Conservation (phyloP, 2,113 vertebrate genomes). For the Nerophis lumbriciformis region DNA sequence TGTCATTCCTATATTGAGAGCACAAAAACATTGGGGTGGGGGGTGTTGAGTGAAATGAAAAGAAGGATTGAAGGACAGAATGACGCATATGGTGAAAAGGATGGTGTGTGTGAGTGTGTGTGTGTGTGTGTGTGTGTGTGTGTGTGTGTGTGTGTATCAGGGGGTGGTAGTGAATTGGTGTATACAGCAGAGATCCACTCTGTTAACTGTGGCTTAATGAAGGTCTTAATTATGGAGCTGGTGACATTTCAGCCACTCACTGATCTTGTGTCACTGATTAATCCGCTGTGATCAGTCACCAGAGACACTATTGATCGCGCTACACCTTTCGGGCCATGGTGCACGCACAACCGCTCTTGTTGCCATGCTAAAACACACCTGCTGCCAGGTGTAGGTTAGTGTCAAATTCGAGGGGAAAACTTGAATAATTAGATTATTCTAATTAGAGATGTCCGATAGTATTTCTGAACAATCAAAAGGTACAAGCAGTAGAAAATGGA, state of each 20-base stretch:
- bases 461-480: no score
- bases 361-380: constrained; percentile 15
- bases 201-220: constrained; percentile 69
- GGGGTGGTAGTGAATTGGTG: constrained; percentile 28
- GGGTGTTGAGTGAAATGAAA: constrained; percentile 17
- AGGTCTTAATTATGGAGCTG: constrained; percentile 75
- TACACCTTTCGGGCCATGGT: constrained; percentile 4
- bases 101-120: constrained; percentile 16
- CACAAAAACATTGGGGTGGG: constrained; percentile 1
- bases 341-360: constrained; percentile 43
- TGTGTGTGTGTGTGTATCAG: constrained; percentile 5
- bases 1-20: constrained; percentile 40
- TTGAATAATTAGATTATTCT: no score
- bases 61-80: constrained; percentile 20
- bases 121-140: constrained; percentile 3
- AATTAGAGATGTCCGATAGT: no score
- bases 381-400: no score
- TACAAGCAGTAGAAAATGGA: no score
- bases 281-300: constrained; percentile 66
- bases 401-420: no score
- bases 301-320: constrained; percentile 56
- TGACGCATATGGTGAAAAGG: constrained; percentile 30
- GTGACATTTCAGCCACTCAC: constrained; percentile 69
- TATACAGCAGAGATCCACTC: constrained; percentile 50
- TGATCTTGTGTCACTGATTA: constrained; percentile 58